These are phyloP conservation scores for Anthrax anthrax DNA, from an alignment of 2,888 invertebrate genomes.

Conservation along the genomic window DNA sequence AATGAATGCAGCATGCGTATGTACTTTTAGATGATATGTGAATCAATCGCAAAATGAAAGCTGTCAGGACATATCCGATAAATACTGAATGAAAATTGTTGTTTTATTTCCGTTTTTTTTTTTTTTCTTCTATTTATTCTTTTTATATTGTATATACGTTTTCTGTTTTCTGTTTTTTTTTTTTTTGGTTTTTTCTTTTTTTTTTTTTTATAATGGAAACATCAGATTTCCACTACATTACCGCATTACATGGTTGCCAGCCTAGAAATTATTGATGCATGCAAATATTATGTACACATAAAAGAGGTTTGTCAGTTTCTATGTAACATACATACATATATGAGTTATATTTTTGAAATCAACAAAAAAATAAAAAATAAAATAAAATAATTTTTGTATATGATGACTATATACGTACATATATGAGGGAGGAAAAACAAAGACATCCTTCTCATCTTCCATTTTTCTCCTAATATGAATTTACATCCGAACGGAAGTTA, in stretches of 20 bases:
- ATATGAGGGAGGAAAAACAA: neutral
- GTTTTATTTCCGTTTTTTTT: too few relatives aligned
- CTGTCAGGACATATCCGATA: slow-evolving; percentile 6
- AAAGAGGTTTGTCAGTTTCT: neutral
- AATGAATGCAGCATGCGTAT: too few relatives aligned
- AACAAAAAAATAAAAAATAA: too few relatives aligned
- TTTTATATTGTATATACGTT: too few relatives aligned
- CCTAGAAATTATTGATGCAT: neutral
- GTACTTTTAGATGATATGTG: neutral
- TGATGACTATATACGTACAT: too few relatives aligned
- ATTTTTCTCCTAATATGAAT: neutral
- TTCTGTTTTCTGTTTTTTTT: too few relatives aligned
- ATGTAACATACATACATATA: neutral
- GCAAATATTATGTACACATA: neutral
- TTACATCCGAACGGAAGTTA: slow-evolving; percentile 13
- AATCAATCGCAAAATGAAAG: neutral
- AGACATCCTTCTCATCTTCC: neutral
- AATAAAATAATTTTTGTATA: too few relatives aligned
- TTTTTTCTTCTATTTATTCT: too few relatives aligned
- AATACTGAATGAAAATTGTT: neutral
- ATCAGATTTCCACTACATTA: slow-evolving; percentile 9
- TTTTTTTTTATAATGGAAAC: neutral
- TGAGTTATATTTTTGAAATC: too few relatives aligned
- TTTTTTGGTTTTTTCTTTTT: too few relatives aligned
- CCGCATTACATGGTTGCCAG: slow-evolving; percentile 7